Base-by-base conservation (phyloP, 1,140 invertebrate genomes). In the Sycophaga agraensis region DNA sequence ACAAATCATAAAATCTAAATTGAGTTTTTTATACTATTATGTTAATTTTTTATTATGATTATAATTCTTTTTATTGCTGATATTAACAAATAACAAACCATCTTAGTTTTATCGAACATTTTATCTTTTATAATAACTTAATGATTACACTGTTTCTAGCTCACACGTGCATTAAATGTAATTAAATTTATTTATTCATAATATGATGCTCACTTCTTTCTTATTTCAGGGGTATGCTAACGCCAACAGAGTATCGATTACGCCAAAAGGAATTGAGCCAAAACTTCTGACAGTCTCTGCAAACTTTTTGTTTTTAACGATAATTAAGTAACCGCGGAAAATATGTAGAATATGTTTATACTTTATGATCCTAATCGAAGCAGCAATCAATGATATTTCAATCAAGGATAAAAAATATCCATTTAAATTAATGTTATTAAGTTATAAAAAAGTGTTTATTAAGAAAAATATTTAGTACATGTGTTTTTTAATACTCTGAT, bases 221-320 rank as follows among this genome's bases (percentile, higher is more conserved):
- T 62, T 40, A 66, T 79, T 77, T 67, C 70, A 83, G 82, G 68
- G 87, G 87, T 37, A 87, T 89, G 85, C 72, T 89, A 40, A 88
- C 87, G 16, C 87, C 87, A 6, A 88, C 87, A 2, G 87, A 89
- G 71, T 88, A 88, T 68, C 80, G 87, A 68, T 76, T 86, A 55
- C 74, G 81, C 45, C 81, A 82, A 68, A 82, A 81, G 68, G 79
- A 83, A 75, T 72, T 78, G 43, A 72, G 65, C 66, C 68, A 70
- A 70, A 74, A 64, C 37, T 66, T 54, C 43, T 67, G 37, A 62
- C 19, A 63, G 22, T 40, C 26, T 43, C 12, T 7, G 28, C 37
- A 49, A 49, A 34, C 24, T 55, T 56, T 63, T n/a, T 19, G 19
- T 57, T 50, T 55, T 62, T 61, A 39, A 40, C 19, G 48, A 16